phyloP scores from a whole-genome alignment of 23 tunicate genomes.

The Botrylloides violaceus region DNA sequence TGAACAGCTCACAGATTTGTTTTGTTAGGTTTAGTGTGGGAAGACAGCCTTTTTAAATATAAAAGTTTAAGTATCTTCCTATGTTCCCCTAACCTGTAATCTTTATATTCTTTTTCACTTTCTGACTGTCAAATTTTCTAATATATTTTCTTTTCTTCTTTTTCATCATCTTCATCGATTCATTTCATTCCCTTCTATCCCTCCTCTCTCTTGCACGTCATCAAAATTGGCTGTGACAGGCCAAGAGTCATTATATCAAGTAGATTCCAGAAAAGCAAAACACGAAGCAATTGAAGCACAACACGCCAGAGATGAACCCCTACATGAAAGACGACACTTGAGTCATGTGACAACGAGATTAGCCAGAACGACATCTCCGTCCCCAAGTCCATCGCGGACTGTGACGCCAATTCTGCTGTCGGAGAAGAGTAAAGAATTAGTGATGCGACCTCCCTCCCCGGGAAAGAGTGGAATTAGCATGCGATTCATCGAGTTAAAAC shows the following conservation, averaged over 20 bases:
- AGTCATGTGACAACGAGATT: constrained; percentile 82
- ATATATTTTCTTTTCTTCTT: background rate
- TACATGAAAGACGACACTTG: constrained; percentile 45
- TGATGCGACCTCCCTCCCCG: constrained; percentile 24
- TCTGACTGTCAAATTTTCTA: constrained; percentile 10
- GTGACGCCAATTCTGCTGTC: background rate
- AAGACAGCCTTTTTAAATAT: background rate
- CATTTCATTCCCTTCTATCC: constrained; percentile 20
- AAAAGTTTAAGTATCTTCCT: background rate
- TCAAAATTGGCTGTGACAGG: background rate
- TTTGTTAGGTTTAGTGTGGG: background rate
- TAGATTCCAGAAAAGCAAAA: constrained; percentile 3
- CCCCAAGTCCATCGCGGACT: constrained; percentile 8
- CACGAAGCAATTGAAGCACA: constrained; percentile 14
- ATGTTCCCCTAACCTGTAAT: background rate
- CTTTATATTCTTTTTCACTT: constrained; percentile 20
- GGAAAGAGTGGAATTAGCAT: constrained; percentile 31
- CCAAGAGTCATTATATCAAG: constrained; percentile 3
- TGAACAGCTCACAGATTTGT: too few relatives aligned
- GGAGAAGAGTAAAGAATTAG: constrained; percentile 9
- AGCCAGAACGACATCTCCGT: constrained; percentile 28
- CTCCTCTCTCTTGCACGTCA: background rate
- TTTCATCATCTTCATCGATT: background rate
- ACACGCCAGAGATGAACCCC: background rate
- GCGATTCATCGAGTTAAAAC: constrained; percentile 32